Evolutionary conservation across 2,113 vertebrate genomes (phyloP), one percentile per base, ranked within the genome.

Genomic region (Procapra przewalskii): DNA sequence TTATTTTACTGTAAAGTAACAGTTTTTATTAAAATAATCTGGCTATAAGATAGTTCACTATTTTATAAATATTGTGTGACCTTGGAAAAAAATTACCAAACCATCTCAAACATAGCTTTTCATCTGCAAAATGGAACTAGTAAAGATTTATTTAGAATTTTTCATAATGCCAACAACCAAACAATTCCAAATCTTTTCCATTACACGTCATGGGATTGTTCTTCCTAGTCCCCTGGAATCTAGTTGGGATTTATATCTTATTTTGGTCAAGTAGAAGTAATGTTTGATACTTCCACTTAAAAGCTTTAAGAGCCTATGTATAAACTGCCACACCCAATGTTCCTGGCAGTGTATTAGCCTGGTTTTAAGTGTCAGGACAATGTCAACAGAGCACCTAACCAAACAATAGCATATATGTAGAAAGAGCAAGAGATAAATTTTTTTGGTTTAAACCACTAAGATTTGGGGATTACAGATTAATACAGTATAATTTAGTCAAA

Each of bases 341-440:
- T 84, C 43, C 54, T 86, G 55, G 13, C 29, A 23, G 45, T 48
- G 54, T 75, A 36, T 88, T 33, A 84, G 23, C 27, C 8, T 75
- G 27, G 45, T 48, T n/a, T 29, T 45, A 83, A 89, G 29, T 27
- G 23, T 19, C 45, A 45, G 64, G 17, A 62, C 31, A 62, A 77
- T 0, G 3, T 13, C 12, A 84, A 54, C 31, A 48, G 3, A 62
- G 6, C 4, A 54, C 15, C n/a, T 23, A 27, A n/a, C 3, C 2
- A 40, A 80, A 48, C 12, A 75, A 27, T 25, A 48, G n/a, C 40
- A 27, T 59, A 43, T 23, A n/a, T n/a, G 29, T 45, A 60, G 19
- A 75, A 33, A 75, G 43, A 60, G 27, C 19, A 67, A 83, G 77
- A 88, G 60, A 75, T n/a, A n/a, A 29, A 29, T 8, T 33, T 82